These are phyloP conservation scores for Carettochelys insculpta DNA, from an alignment of 2,113 vertebrate genomes.

Conservation along the genomic window DNA sequence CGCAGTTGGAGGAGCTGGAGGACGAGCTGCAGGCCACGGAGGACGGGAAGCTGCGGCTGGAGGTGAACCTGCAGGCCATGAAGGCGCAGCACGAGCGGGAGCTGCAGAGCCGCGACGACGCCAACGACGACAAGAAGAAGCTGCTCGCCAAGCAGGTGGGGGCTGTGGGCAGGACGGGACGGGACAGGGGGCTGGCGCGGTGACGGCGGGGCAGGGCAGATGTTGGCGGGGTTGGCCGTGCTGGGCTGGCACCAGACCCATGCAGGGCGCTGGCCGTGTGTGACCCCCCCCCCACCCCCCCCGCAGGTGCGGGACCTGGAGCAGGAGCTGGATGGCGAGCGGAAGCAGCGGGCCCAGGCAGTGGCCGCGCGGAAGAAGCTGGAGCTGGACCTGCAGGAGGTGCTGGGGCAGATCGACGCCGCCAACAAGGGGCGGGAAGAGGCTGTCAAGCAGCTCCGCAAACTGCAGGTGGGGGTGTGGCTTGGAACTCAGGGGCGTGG, in stretches of 20 bases:
- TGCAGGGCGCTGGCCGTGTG: not conserved
- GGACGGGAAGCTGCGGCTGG: constrained; percentile 75
- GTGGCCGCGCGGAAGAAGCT: constrained; percentile 84
- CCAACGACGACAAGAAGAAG: constrained; percentile 68
- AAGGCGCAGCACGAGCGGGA: constrained; percentile 73
- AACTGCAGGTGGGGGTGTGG: constrained; percentile 79
- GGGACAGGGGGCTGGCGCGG: fast-evolving
- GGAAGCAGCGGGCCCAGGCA: constrained; percentile 84
- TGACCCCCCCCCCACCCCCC: fast-evolving
- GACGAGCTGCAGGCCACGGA: constrained; percentile 69
- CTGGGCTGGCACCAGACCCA: not conserved
- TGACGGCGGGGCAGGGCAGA: no score
- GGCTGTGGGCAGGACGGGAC: not conserved
- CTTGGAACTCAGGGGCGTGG: fast-evolving
- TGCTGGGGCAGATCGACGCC: constrained; percentile 79
- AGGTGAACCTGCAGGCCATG: constrained; percentile 73
- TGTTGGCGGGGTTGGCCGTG: fast-evolving
- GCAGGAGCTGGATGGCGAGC: constrained; percentile 87
- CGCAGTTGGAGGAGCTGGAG: constrained; percentile 78
- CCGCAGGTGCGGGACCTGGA: constrained; percentile 84
- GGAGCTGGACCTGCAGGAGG: constrained; percentile 87
- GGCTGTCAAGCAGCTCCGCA: constrained; percentile 82
- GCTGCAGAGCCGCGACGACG: constrained; percentile 67
- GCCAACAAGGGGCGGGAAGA: constrained; percentile 85
- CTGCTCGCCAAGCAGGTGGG: constrained; percentile 74